Percentiles rank a stretch among this genome's conserved stretches.
phyloP scores from a whole-genome alignment of 1,140 invertebrate species.

The Drosophila pectinifera region DNA sequence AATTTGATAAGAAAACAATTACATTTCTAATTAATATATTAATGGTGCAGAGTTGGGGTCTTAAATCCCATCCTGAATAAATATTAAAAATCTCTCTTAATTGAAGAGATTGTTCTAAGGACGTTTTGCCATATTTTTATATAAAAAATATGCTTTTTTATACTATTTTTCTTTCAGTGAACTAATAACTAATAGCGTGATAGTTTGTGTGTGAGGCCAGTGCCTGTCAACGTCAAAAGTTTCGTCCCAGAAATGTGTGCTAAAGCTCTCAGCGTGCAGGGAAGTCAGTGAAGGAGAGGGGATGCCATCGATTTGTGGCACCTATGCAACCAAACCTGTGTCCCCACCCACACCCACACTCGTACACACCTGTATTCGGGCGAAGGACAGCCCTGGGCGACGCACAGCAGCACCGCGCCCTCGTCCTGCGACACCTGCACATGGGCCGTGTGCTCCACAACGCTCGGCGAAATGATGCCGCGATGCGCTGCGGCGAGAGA shows the following conservation, averaged over 20 bases:
- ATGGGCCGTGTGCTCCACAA: constrained; percentile 89
- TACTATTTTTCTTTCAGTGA: constrained; percentile 18
- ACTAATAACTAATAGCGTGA: constrained; percentile 47
- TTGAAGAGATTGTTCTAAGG: too few relatives aligned
- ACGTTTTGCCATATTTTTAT: not conserved
- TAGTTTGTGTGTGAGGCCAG: constrained; percentile 15
- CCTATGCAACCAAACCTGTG: constrained; percentile 11
- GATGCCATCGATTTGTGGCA: constrained; percentile 62
- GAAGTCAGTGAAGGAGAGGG: constrained; percentile 21
- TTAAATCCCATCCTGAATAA: too few relatives aligned
- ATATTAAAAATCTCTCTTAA: not conserved
- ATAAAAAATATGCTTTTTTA: not conserved
- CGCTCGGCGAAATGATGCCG: constrained; percentile 88
- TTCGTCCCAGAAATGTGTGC: constrained; percentile 63
- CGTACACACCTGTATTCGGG: constrained; percentile 89
- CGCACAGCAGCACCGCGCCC: constrained; percentile 90
- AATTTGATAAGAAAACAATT: not conserved
- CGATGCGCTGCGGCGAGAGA: constrained; percentile 87
- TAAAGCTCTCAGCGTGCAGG: constrained; percentile 41
- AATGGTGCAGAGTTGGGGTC: not conserved
- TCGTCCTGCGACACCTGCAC: constrained; percentile 90
- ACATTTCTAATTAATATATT: not conserved
- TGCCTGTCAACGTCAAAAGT: constrained; percentile 77
- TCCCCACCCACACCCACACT: not conserved
- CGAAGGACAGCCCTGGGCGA: constrained; percentile 90